Evolutionary conservation across 1,140 invertebrate genomes (phyloP), one percentile per base, ranked within the genome.

Genomic region (Colletes gigas): DNA sequence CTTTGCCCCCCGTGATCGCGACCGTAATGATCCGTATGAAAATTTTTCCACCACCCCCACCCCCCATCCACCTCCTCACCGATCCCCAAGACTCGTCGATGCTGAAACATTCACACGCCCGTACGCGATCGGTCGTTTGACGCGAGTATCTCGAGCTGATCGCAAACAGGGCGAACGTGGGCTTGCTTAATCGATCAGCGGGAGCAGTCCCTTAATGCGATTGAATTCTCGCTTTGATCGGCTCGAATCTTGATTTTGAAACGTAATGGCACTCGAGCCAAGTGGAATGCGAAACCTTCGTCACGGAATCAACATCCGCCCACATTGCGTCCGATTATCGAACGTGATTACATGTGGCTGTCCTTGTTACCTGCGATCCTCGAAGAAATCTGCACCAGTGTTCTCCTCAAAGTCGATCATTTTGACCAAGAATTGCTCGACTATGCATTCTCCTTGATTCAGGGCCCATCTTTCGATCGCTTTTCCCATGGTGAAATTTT

Each of bases 221-320:
- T 60, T 41, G 19, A 57, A 62, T 50, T 57, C 69, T 30, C 77
- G 60, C 77, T 73, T 73, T 78, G 77, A 78, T 78, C 62, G 41
- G 6, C 5, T 30, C 44, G 44, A 55, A 50, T 47, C 73, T 59
- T 17, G 68, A 57, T 55, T 57, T 4, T 17, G 19, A 70, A 41
- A 55, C 30, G 10, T 39, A 66, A 15, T 10, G 65, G n/a, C 9
- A 52, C 19, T 14, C 44, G 44, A 50, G 17, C 10, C 14, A 41
- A 41, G 17, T 9, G 60, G 39, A 7, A 41, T 41, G 50, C 10
- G 3, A 10, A 50, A 12, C 50, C 21, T 60, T 19, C 19, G 19
- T 60, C 21, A 50, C 6, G 9, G 44, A 47, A 47, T 47, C 44
- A 50, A 50, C 50, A 10, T 12, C 8, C 8, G 3, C 10, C 8